These are phyloP conservation scores for Salmo trutta DNA, from an alignment of 2,797 vertebrate species.

Conservation along the genomic window DNA sequence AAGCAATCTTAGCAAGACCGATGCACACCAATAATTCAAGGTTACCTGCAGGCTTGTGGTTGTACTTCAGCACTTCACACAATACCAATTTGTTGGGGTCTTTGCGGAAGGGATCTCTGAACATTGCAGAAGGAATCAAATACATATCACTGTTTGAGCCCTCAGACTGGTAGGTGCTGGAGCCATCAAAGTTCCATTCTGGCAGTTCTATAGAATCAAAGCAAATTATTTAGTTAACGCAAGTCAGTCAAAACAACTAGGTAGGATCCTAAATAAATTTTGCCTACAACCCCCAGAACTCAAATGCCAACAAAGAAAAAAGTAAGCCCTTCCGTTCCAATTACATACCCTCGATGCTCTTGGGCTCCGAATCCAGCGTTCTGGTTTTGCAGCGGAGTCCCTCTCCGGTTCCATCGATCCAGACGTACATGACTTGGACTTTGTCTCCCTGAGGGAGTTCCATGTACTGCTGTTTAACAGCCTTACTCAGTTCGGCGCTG, in stretches of 20 bases:
- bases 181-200: slow-evolving; percentile 98
- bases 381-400: slow-evolving; percentile 94
- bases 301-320: background rate
- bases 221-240: too few species aligned
- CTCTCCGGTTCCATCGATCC: slow-evolving; percentile 96
- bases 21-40: background rate
- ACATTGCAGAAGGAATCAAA: slow-evolving; percentile 90
- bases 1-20: too few species aligned
- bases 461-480: slow-evolving; percentile 93
- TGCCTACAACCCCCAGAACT: background rate
- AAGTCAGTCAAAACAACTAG: too few species aligned
- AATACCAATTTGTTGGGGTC: slow-evolving; percentile 97
- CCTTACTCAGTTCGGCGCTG: slow-evolving; percentile 91
- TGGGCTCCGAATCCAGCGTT: slow-evolving; percentile 91
- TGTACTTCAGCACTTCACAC: slow-evolving; percentile 97
- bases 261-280: background rate
- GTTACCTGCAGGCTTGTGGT: slow-evolving; percentile 89
- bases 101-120: slow-evolving; percentile 94
- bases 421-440: slow-evolving; percentile 96
- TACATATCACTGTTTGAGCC: slow-evolving; percentile 99
- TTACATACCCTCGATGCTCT: slow-evolving; percentile 86
- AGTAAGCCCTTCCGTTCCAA: too few species aligned
- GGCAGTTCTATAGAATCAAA: slow-evolving; percentile 81
- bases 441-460: slow-evolving; percentile 90
- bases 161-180: slow-evolving; percentile 93